Base-by-base conservation (phyloP, 2,797 vertebrate genomes). In the Rousettus madagascariensis region DNA sequence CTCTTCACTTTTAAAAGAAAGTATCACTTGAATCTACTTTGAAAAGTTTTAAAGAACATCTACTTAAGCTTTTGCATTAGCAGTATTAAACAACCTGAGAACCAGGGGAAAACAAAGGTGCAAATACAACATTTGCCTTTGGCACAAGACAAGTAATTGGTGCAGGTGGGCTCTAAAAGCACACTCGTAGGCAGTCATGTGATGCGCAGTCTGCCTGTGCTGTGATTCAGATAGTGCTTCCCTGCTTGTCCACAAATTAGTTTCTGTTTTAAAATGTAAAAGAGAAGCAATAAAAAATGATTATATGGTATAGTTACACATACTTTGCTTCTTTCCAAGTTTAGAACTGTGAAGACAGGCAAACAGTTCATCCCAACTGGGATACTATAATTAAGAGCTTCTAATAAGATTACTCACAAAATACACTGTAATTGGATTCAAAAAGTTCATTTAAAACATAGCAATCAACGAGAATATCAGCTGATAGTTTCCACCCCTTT, bases 71-170 rank as follows among this genome's bases (percentile, higher is more conserved):
- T 95, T 90, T 94, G 89, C 66, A 90, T 97, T 97, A 97, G 82
- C 74, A 95, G 43, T 78, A 51, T 93, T 57, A 86, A 82, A 96
- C 95, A 97, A 98, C 98, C 98, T 98, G 98, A 98, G 98, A 97
- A 96, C 97, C 83, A 80, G 87, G 95, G 43, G 28, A 43, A 49
- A 57, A 69, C 89, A 86, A 95, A 94, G 97, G 98, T 98, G 98
- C 98, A 98, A 97, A 98, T 71, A 20, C 17, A 85, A 33, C 11
- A 16, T 96, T 97, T 61, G 83, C 97, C 98, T 98, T 98, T 98
- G 98, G 98, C 98, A 98, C 97, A 91, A 88, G 86, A 68, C 4
- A 94, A 71, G 72, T 82, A 92, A 95, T 82, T 74, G 95, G 51
- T 89, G 19, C 57, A 68, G 43, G 17, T 19, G 17, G 89, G 59